phyloP scores from a whole-genome alignment of 2,888 invertebrate genomes.

The Leptopilina drosophilae region DNA sequence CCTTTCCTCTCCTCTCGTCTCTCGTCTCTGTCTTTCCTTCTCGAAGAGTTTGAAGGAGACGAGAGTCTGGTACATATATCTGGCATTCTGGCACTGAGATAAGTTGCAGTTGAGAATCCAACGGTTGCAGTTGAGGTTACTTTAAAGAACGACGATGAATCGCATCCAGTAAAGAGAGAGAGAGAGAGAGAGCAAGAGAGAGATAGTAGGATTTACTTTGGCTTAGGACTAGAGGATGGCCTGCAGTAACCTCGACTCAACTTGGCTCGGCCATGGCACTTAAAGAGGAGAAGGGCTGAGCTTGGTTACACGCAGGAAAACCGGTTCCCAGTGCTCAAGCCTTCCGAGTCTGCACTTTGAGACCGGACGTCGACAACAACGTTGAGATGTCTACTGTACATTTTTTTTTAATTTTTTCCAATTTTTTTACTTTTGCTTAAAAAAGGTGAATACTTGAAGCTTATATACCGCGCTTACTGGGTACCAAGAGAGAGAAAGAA shows the following conservation, averaged over 20 bases:
- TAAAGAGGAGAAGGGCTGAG: slow-evolving; percentile 47
- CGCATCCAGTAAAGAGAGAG: slow-evolving; percentile 40
- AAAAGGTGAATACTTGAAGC: slow-evolving; percentile 15
- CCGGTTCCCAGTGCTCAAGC: slow-evolving; percentile 65
- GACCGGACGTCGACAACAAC: slow-evolving; percentile 61
- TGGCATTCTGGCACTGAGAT: slow-evolving; percentile 19
- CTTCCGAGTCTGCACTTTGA: slow-evolving; percentile 59
- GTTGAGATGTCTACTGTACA: slow-evolving; percentile 61
- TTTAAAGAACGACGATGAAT: background rate
- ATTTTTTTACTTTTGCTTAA: background rate
- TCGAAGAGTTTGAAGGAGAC: slow-evolving; percentile 30
- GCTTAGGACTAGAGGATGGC: slow-evolving; percentile 69
- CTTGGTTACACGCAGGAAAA: slow-evolving; percentile 66
- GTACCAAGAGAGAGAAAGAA: slow-evolving; percentile 35
- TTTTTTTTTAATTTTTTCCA: slow-evolving; percentile 47
- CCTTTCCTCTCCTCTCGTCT: slow-evolving; percentile 17
- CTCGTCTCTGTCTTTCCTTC: slow-evolving; percentile 18
- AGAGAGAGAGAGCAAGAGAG: slow-evolving; percentile 48
- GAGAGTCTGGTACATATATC: slow-evolving; percentile 26
- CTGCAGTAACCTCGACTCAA: slow-evolving; percentile 71
- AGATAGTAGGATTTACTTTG: slow-evolving; percentile 61
- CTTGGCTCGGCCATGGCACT: slow-evolving; percentile 65
- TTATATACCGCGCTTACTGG: slow-evolving; percentile 16
- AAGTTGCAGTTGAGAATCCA: slow-evolving; percentile 4
- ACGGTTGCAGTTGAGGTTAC: slow-evolving; percentile 9